Base-by-base conservation (phyloP, 2,797 vertebrate species). In the Protonibea diacanthus region DNA sequence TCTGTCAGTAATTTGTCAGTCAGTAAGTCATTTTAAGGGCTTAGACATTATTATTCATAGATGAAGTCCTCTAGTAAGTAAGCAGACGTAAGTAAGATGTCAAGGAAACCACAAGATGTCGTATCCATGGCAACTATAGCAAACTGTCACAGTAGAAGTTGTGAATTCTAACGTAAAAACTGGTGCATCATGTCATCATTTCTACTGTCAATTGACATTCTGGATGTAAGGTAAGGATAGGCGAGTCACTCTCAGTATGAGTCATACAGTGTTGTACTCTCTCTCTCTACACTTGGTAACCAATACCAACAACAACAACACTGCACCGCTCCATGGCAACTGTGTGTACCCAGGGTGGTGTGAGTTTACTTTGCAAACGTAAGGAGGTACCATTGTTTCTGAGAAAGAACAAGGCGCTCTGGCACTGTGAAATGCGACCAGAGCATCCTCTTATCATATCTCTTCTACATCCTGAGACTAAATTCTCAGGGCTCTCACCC, bases 301-400 rank as follows among this genome's bases (percentile, higher is more conserved):
- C 65, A 83, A 18, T n/a, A 70, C 59, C 68, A 85, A 81, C 74
- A 88, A 78, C 61, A 88, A 82, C 57, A 6, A 4, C 18, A 66
- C 3, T 15, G 64, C 3, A 25, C 53, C 58, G 59, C 67, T 5
- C 83, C 84, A 82, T 89, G 71, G 84, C 72, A 91, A 92, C 89
- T 5, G 51, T 58, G 74, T 84, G 67, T 68, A 47, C 40, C 13
- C 10, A 66, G 56, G 71, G 78, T 56, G 82, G 81, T 21, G 74
- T 44, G 27, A 52, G n/a, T 74, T 82, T 80, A 76, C 74, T 69
- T 68, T 73, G 58, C 53, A 85, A 84, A 90, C 63, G 27, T 40
- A 23, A 62, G 55, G 55, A 64, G 8, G 18, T 6, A 8, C 3
- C 4, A 48, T 65, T 73, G 59, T 78, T 66, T 66, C 59, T 51